Evolutionary conservation across 2,888 invertebrate species (phyloP).

Genomic region (Eristalinus sepulchralis): DNA sequence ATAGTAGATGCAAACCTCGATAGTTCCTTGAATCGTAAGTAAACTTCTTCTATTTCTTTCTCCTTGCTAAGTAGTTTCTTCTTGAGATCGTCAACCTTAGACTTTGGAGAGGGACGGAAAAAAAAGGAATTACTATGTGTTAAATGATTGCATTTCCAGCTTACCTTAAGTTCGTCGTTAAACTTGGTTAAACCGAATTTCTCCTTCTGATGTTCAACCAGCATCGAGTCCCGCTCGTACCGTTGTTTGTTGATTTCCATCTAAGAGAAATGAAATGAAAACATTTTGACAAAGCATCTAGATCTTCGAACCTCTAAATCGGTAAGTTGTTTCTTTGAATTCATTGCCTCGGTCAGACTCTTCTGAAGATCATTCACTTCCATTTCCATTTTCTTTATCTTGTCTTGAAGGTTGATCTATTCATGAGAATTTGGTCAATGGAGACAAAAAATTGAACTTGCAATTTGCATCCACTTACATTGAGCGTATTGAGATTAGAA

Average conservation of each 20-base stretch:
- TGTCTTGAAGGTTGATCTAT: neutral
- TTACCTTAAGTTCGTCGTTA: conserved; percentile 37
- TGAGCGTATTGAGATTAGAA: neutral
- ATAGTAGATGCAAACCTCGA: neutral
- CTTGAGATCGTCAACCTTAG: conserved; percentile 19
- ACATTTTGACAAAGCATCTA: neutral
- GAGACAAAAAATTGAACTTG: neutral
- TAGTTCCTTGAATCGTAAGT: conserved; percentile 10
- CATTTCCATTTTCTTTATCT: conserved; percentile 7
- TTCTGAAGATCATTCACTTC: conserved; percentile 4
- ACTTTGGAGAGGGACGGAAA: neutral
- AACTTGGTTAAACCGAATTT: neutral
- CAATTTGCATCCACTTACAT: neutral
- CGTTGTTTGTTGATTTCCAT: conserved; percentile 9
- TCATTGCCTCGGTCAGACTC: neutral
- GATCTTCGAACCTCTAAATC: conserved; percentile 29
- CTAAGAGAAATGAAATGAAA: neutral
- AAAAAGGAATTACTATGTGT: too few species aligned
- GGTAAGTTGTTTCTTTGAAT: neutral
- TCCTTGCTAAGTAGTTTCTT: conserved; percentile 19
- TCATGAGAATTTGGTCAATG: neutral
- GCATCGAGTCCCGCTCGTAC: neutral
- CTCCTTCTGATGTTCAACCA: neutral
- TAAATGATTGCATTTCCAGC: neutral
- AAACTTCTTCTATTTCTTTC: conserved; percentile 31